phyloP scores from a whole-genome alignment of 2,888 invertebrate genomes.

The Euclidia mi region DNA sequence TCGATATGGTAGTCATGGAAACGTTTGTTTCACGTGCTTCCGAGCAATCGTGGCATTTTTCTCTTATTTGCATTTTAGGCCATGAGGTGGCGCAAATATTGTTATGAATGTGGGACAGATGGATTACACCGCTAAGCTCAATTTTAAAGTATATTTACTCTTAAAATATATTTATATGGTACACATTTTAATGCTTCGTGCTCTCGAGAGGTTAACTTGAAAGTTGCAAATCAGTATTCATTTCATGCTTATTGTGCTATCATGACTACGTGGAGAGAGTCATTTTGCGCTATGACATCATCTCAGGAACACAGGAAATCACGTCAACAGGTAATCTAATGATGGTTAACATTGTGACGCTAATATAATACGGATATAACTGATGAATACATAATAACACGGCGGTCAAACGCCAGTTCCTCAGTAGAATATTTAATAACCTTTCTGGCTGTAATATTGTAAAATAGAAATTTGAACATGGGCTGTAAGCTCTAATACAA shows the following conservation, averaged over 20 bases:
- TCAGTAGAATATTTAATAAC: too few species aligned
- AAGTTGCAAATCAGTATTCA: conserved; percentile 52
- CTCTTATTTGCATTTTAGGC: conserved; percentile 86
- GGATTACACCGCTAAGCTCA: too few species aligned
- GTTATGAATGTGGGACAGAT: conserved; percentile 60
- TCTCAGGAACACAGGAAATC: conserved; percentile 36
- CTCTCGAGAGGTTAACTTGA: conserved; percentile 46
- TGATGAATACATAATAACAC: too few species aligned
- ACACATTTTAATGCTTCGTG: conserved; percentile 1
- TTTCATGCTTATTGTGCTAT: conserved; percentile 25
- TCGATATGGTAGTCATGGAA: conserved; percentile 87
- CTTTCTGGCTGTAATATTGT: too few species aligned
- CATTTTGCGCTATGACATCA: conserved; percentile 45
- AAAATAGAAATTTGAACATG: too few species aligned
- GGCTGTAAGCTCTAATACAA: too few species aligned
- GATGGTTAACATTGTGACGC: too few species aligned
- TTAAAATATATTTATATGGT: too few species aligned
- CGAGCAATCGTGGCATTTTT: conserved; percentile 76
- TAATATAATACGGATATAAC: too few species aligned
- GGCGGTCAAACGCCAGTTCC: too few species aligned
- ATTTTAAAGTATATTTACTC: too few species aligned
- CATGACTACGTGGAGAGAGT: conserved; percentile 25
- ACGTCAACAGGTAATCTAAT: conserved; percentile 14
- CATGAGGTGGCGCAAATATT: conserved; percentile 76
- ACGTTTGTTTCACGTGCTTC: conserved; percentile 86